A percentile compares a stretch with the other conserved stretches of the same genome.
Evolutionary conservation across 37 sponge, comb jelly and placozoan genomes (phyloP).

Genomic region (Lycopodina hypogea): DNA sequence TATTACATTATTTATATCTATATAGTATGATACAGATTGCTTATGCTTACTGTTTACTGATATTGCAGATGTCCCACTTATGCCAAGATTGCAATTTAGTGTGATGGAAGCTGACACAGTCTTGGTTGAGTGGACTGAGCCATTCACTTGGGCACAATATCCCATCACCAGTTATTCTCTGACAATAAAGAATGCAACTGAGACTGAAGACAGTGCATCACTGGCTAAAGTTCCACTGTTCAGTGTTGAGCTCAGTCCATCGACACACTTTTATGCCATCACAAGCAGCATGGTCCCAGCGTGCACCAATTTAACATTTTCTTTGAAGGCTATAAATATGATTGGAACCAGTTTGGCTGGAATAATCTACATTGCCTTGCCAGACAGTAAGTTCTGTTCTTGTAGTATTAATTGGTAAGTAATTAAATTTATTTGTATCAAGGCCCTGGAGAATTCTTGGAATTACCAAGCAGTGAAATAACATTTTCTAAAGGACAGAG

Average conservation of each 20-base stretch:
- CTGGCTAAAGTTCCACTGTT: too few relatives aligned
- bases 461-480: neutral
- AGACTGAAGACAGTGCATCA: neutral
- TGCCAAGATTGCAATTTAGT: neutral
- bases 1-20: too few relatives aligned
- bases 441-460: neutral
- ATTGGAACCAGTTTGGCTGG: slow-evolving; percentile 1
- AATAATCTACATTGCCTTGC: neutral
- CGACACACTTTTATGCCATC: neutral
- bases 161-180: slow-evolving; percentile 13
- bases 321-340: neutral
- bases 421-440: neutral
- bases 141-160: slow-evolving; percentile 7
- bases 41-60: too few relatives aligned
- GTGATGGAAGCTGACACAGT: neutral
- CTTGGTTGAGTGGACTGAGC: slow-evolving; percentile 1
- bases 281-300: neutral
- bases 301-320: neutral
- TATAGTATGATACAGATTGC: too few relatives aligned
- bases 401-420: neutral
- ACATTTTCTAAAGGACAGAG: neutral
- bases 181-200: neutral
- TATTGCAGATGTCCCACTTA: neutral
- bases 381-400: neutral
- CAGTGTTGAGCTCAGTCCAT: neutral